Percentiles rank a stretch among this genome's conserved stretches.
phyloP scores from a whole-genome alignment of 2,113 vertebrate species.

The Platycercus adscitus region DNA sequence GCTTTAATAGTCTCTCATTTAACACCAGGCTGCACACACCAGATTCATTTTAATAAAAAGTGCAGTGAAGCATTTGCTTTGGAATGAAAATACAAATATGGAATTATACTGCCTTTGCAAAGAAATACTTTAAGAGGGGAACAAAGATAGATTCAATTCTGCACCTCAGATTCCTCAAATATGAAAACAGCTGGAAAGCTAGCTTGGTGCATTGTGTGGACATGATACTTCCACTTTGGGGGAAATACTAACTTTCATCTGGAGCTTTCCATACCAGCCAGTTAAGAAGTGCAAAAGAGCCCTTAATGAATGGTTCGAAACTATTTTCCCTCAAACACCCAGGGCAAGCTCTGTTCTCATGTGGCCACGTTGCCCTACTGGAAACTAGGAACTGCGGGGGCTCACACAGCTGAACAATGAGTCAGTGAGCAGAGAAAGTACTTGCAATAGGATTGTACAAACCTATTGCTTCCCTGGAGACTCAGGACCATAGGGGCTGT shows the following conservation, averaged over 20 bases:
- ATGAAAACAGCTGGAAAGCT: neutral
- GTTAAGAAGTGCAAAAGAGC: neutral
- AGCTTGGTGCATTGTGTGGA: neutral
- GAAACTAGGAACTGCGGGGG: neutral
- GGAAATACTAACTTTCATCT: neutral
- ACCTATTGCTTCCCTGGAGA: neutral
- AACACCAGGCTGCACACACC: constrained; percentile 49
- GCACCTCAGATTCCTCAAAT: neutral
- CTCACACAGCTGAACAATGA: neutral
- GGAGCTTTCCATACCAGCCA: neutral
- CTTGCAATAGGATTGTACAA: neutral
- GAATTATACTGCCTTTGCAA: constrained; percentile 44
- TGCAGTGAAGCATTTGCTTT: constrained; percentile 57
- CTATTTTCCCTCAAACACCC: neutral
- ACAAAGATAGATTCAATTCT: neutral
- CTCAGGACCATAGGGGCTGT: neutral
- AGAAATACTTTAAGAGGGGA: constrained; percentile 5
- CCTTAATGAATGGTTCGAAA: neutral
- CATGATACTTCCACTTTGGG: neutral
- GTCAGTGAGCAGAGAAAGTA: neutral
- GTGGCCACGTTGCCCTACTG: neutral
- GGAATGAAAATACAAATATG: constrained; percentile 57
- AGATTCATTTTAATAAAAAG: constrained; percentile 68
- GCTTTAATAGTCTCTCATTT: constrained; percentile 69
- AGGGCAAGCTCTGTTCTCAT: neutral